Evolutionary conservation across 2,888 invertebrate genomes (phyloP).

Genomic region (Pachydiplax longipennis): DNA sequence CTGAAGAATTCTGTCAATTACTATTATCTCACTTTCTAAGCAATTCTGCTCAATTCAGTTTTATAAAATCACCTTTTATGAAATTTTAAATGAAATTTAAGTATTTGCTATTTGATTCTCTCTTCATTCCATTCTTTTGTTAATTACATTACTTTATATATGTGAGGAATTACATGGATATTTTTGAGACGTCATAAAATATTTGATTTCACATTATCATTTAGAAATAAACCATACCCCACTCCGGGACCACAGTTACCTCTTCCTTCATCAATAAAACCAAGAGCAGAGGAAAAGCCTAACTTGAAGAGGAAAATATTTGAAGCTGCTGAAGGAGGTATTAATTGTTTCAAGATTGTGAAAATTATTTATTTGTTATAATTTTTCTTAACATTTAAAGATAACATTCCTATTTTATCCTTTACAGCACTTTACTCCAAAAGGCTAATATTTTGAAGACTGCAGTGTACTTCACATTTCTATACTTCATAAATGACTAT

Average conservation of each 20-base stretch:
- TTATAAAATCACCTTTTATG: too few species aligned
- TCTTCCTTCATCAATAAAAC: slow-evolving; percentile 70
- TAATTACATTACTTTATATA: too few species aligned
- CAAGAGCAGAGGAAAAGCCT: slow-evolving; percentile 68
- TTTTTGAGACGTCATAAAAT: too few species aligned
- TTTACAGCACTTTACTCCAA: slow-evolving; percentile 26
- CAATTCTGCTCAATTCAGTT: too few species aligned
- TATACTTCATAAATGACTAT: not conserved
- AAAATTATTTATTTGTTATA: not conserved
- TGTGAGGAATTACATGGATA: too few species aligned
- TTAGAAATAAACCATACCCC: slow-evolving; percentile 85
- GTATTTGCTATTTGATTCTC: too few species aligned
- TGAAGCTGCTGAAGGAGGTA: slow-evolving; percentile 72
- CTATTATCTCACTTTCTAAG: too few species aligned
- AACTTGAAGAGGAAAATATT: slow-evolving; percentile 79
- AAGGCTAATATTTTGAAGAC: slow-evolving; percentile 20
- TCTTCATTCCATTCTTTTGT: not conserved
- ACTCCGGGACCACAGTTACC: slow-evolving; percentile 85
- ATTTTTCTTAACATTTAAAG: too few species aligned
- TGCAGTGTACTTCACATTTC: not conserved
- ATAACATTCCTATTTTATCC: not conserved
- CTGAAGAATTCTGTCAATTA: too few species aligned
- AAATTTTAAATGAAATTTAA: too few species aligned
- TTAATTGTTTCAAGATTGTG: not conserved
- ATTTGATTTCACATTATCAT: not conserved